Percentiles rank a stretch among this genome's conserved stretches.
These are phyloP conservation scores for Scleropages formosus DNA, from an alignment of 2,797 vertebrate species.

Conservation along the genomic window DNA sequence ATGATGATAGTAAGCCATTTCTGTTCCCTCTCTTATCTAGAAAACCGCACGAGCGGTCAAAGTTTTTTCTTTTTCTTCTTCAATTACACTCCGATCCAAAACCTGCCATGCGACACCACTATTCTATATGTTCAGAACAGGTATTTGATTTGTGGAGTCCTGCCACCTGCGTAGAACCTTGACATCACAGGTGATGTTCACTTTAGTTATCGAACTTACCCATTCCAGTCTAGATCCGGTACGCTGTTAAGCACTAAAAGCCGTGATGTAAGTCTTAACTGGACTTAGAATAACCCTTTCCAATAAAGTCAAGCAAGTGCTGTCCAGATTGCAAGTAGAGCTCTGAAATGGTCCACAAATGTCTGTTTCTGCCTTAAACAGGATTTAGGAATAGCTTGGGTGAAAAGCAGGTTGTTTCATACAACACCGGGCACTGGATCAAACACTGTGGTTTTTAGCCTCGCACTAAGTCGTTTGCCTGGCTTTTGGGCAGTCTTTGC, in stretches of 20 bases:
- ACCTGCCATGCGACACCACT: not conserved
- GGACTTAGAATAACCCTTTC: not conserved
- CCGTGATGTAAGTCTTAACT: not conserved
- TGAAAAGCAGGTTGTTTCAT: not conserved
- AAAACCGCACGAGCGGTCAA: too few species aligned
- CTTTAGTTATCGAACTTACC: slow-evolving; percentile 3
- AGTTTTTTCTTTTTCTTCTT: too few species aligned
- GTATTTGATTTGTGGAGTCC: slow-evolving; percentile 5
- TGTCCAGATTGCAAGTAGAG: not conserved
- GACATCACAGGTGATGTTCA: not conserved
- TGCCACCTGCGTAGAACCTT: not conserved
- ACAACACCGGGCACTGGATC: not conserved
- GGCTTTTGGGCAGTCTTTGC: not conserved
- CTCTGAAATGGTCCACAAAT: not conserved
- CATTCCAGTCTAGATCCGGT: slow-evolving; percentile 11
- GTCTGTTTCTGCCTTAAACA: not conserved
- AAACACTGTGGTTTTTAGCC: not conserved
- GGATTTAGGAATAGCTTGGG: not conserved
- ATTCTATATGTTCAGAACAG: not conserved
- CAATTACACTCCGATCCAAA: slow-evolving; percentile 5
- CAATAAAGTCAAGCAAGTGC: not conserved
- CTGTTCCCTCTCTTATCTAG: too few species aligned
- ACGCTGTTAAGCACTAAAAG: not conserved
- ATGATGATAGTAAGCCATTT: too few species aligned
- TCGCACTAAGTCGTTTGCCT: not conserved